Percentiles rank a stretch among this genome's conserved stretches.
Evolutionary conservation across 2,797 vertebrate genomes (phyloP).

Genomic region (Potorous gilbertii): DNA sequence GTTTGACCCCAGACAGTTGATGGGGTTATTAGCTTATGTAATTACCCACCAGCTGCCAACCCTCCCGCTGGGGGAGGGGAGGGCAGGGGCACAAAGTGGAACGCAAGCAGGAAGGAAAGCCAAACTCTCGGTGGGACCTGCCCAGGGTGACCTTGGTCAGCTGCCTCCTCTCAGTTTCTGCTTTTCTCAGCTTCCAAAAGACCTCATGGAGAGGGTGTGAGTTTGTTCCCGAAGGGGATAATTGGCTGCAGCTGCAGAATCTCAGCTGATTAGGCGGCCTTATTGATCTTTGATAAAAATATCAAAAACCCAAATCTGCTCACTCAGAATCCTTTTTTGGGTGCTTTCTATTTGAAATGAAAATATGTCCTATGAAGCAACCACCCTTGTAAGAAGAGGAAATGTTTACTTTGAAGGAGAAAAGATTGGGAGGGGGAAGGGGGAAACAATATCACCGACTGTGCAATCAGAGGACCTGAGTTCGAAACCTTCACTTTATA

Average conservation of each 20-base stretch:
- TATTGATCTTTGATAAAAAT: conserved; percentile 55
- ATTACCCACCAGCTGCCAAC: conserved; percentile 33
- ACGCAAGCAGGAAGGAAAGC: neutral
- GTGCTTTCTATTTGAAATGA: neutral
- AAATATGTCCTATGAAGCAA: neutral
- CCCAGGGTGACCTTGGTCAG: conserved; percentile 53
- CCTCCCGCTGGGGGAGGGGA: conserved; percentile 22
- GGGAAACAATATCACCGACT: neutral
- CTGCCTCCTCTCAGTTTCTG: neutral
- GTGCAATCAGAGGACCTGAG: neutral
- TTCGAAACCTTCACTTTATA: neutral
- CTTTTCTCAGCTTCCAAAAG: neutral
- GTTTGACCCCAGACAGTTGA: neutral
- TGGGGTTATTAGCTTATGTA: conserved; percentile 31
- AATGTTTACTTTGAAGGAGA: neutral
- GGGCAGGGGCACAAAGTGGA: neutral
- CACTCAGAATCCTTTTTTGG: neutral
- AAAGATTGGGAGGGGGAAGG: neutral
- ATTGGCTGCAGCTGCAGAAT: neutral
- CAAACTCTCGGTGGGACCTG: neutral
- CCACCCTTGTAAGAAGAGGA: neutral
- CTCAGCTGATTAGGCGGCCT: conserved; percentile 18
- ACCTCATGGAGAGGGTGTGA: conserved; percentile 9
- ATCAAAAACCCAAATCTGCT: neutral
- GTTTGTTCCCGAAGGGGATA: neutral